A percentile compares a stretch with the other conserved stretches of the same genome.
These are phyloP conservation scores for Nothocercus julius DNA, from an alignment of 2,113 vertebrate species.

Conservation along the genomic window DNA sequence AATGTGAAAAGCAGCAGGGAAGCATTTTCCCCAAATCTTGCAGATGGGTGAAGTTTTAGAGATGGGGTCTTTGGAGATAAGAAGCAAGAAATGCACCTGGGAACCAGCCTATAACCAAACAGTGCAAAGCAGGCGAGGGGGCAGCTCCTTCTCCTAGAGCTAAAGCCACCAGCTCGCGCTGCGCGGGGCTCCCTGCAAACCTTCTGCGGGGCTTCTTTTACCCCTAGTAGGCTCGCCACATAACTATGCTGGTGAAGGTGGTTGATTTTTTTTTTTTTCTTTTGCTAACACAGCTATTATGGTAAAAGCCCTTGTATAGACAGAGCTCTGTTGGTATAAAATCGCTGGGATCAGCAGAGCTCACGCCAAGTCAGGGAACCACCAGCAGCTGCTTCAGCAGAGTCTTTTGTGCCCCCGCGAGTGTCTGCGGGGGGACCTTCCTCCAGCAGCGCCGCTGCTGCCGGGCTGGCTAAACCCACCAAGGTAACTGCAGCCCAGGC, in stretches of 20 bases:
- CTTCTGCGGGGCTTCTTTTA: background rate
- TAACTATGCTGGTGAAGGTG: slow-evolving; percentile 25
- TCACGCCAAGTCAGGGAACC: background rate
- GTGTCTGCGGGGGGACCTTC: background rate
- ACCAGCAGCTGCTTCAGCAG: background rate
- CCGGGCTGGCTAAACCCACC: background rate
- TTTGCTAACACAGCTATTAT: slow-evolving; percentile 44
- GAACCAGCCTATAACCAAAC: background rate
- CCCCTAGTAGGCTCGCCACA: slow-evolving; percentile 8
- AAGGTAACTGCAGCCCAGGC: background rate
- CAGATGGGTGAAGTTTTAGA: background rate
- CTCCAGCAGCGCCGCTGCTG: background rate
- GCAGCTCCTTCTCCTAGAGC: background rate
- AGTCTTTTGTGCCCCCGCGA: background rate
- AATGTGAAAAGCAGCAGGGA: background rate
- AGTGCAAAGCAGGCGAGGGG: background rate
- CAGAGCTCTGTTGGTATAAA: background rate
- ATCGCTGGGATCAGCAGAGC: slow-evolving; percentile 7
- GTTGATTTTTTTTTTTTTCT: background rate
- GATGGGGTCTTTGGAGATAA: background rate
- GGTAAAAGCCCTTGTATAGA: slow-evolving; percentile 13
- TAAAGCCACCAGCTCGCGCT: background rate
- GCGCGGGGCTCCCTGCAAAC: background rate
- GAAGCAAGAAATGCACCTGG: background rate
- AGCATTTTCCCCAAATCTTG: background rate